Conservation (phyloP, 2,797 vertebrate genomes). For the Threskiornis aethiopicus region DNA sequence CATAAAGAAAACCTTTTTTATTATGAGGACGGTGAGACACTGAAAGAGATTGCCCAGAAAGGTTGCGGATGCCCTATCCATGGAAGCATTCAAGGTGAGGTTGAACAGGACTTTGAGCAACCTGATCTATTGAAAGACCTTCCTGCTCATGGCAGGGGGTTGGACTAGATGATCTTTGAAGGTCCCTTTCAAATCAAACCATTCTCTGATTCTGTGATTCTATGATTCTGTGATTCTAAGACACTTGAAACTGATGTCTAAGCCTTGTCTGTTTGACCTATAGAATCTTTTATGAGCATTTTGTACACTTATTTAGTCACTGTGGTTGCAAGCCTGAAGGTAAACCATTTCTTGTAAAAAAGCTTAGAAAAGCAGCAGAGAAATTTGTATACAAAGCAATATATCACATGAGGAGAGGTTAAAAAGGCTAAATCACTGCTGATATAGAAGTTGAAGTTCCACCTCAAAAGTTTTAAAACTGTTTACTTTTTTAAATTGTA, state of each 20-base stretch:
- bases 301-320: background rate
- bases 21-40: background rate
- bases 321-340: background rate
- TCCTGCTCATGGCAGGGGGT: fast-evolving
- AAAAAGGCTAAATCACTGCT: background rate
- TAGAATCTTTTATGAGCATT: background rate
- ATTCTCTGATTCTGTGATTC: background rate
- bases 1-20: background rate
- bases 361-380: background rate
- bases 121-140: background rate
- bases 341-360: background rate
- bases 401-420: background rate
- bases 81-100: background rate
- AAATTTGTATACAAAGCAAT: background rate
- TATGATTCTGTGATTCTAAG: background rate
- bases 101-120: background rate
- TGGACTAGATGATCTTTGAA: background rate
- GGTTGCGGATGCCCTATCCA: fast-evolving
- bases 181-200: background rate
- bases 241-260: background rate
- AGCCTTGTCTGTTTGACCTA: background rate
- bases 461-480: background rate
- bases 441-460: background rate
- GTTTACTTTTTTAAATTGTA: background rate
- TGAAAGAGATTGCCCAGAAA: background rate